Base-by-base conservation (phyloP, 2,113 vertebrate species). In the Brachyhypopomus occidentalis region DNA sequence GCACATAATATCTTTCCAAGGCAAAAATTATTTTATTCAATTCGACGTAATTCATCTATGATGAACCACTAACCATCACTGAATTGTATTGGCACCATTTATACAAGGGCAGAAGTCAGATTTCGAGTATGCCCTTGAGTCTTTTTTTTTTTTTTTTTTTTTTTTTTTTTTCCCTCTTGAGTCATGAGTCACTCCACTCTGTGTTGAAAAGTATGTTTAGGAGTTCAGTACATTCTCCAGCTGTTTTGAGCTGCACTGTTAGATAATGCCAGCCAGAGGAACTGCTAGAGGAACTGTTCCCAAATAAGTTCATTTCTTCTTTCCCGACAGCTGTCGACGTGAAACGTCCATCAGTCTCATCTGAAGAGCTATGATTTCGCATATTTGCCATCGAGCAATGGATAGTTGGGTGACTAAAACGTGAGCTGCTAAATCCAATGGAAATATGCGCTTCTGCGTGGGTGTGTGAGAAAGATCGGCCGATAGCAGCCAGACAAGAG, bases 371-470 rank as follows among this genome's bases (percentile, higher is more conserved):
- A 45, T 9, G n/a, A 20, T 4, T 55, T 7, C 25, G 36, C 58
- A 78, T 27, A 20, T 5, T 52, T 52, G 45, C 8, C 12, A 11
- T 52, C 45, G 12, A 67, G 38, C 1, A 25, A 7, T 20, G 30
- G 36, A 38, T 69, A 56, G 66, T 16, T 56, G 64, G 48, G 45
- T 70, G 56, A 22, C 77, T 78, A 58, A 20, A 58, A 58, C 48
- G 19, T 58, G 6, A 56, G 48, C 52, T 8, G 55, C 45, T 70
- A 82, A 67, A 60, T 48, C 8, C 34, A 23, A 27, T 74, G 36
- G 60, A 25, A 20, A 20, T 60, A 19, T 20, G 34, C 22, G 63
- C 20, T 62, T 48, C 67, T 59, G 71, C 55, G 23, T 27, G 38
- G 17, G 38, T 14, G 58, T 52, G 5, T 16, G 20, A 52, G 56